Conservation (phyloP, 2,797 vertebrate species). For the Molossus alvarezi region DNA sequence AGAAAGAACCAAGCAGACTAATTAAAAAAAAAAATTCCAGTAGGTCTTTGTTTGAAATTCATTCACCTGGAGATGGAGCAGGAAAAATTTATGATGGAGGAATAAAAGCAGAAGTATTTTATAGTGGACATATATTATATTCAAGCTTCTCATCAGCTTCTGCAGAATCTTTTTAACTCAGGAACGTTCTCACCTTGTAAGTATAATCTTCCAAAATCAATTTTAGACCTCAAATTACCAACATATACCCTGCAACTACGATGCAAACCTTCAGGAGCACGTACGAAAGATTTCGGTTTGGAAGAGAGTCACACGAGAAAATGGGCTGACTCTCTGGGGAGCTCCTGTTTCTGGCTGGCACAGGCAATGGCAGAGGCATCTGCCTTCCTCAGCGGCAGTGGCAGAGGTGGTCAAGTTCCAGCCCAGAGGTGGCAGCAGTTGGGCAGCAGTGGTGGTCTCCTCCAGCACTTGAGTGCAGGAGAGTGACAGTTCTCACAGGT, state of each 20-base stretch:
- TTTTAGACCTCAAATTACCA: background rate
- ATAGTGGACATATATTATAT: background rate
- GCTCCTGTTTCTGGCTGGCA: background rate
- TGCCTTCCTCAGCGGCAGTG: background rate
- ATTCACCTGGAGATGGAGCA: background rate
- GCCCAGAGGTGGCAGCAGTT: background rate
- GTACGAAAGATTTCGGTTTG: background rate
- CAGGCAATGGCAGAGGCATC: background rate
- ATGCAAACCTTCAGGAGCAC: background rate
- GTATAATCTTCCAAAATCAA: background rate
- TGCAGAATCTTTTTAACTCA: background rate
- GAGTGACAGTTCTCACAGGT: background rate
- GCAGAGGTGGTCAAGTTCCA: background rate
- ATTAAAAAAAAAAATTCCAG: background rate
- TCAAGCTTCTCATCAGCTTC: background rate
- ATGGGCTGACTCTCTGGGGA: background rate
- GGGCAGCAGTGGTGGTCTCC: background rate
- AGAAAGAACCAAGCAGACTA: background rate
- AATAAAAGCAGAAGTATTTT: background rate
- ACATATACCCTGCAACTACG: background rate
- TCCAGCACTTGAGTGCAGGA: background rate
- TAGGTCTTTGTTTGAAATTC: background rate
- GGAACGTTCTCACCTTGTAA: conserved; percentile 2
- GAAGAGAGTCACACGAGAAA: conserved; percentile 12
- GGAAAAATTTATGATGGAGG: background rate